Conservation (phyloP, 37 sponge, comb jelly and placozoan genomes). For the Agelas oroides region DNA sequence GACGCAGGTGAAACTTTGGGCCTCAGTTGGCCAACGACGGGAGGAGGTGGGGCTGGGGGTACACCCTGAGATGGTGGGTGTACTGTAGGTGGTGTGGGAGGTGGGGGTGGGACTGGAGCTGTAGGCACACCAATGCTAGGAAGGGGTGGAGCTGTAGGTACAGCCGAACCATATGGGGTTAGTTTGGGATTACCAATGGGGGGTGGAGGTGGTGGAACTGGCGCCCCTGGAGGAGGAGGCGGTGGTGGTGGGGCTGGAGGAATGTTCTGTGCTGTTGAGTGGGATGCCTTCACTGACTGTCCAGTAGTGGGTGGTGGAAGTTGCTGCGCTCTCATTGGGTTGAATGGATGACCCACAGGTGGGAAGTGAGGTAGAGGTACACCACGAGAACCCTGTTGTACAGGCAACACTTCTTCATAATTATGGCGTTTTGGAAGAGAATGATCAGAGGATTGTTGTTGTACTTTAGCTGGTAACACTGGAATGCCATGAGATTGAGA, state of each 20-base stretch:
- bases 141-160: constrained; percentile 34
- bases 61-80: neutral
- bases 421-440: too few species aligned
- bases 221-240: constrained; percentile 1
- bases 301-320: neutral
- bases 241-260: constrained; percentile 13
- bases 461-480: too few species aligned
- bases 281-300: neutral
- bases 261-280: neutral
- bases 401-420: too few species aligned
- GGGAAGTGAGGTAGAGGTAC: neutral
- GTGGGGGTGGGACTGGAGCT: neutral
- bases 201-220: neutral
- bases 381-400: neutral
- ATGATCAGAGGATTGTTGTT: too few species aligned
- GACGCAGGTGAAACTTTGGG: too few species aligned
- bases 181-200: too few species aligned
- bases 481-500: too few species aligned
- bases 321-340: neutral
- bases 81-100: neutral
- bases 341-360: neutral
- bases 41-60: neutral
- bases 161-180: neutral
- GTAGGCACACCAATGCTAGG: neutral
- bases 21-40: neutral